Conservation (phyloP, 1,140 invertebrate species). For the Ostrea denselamellosa region DNA sequence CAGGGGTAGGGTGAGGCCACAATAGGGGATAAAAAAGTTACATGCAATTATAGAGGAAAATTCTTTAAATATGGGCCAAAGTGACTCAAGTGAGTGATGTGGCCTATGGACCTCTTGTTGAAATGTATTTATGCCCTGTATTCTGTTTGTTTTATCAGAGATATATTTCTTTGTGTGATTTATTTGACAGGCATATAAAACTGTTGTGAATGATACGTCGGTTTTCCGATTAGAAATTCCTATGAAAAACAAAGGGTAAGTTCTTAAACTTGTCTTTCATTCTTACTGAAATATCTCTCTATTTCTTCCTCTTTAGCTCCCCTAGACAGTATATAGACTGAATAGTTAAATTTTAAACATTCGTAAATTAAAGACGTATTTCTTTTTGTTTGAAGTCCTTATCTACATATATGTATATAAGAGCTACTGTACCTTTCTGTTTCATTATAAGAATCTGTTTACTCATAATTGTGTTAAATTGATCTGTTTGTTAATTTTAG, state of each 20-base stretch:
- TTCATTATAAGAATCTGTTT: background rate
- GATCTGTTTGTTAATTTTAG: no score
- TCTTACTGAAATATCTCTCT: background rate
- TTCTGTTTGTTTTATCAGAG: background rate
- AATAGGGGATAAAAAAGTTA: no score
- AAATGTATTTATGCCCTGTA: background rate
- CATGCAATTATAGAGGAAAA: no score
- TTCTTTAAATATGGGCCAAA: no score
- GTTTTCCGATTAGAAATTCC: constrained; percentile 93
- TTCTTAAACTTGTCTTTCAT: constrained; percentile 25
- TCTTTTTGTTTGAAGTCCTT: background rate
- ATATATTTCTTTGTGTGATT: constrained; percentile 33
- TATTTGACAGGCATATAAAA: constrained; percentile 89
- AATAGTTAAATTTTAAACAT: background rate
- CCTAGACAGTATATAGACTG: no score
- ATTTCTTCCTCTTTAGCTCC: no score
- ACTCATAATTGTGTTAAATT: no score
- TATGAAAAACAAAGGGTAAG: constrained; percentile 82
- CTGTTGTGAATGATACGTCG: constrained; percentile 98
- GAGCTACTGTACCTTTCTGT: background rate
- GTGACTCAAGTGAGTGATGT: no score
- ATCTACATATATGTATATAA: no score
- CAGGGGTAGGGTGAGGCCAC: no score
- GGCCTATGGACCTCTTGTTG: no score
- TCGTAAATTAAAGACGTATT: no score